Evolutionary conservation across 2,113 vertebrate species (phyloP).

Genomic region (Elgaria multicarinata): DNA sequence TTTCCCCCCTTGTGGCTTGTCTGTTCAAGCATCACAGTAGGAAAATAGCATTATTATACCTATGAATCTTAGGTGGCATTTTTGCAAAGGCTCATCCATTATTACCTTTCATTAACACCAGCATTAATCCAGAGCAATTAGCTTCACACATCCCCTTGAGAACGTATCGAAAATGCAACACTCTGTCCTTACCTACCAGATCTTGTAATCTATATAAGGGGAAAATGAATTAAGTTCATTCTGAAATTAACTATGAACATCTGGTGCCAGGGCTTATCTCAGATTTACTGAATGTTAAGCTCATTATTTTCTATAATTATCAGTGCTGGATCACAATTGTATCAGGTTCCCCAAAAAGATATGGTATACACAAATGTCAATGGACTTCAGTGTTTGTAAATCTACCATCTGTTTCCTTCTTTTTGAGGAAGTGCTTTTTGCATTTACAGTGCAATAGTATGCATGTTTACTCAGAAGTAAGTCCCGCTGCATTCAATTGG

Average conservation of each 20-base stretch:
- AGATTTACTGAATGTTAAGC: neutral
- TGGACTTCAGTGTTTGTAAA: neutral
- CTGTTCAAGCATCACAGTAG: conserved; percentile 29
- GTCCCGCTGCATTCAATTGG: too few species aligned
- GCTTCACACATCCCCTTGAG: neutral
- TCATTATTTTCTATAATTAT: conserved; percentile 29
- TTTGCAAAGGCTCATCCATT: conserved; percentile 43
- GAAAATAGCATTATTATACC: conserved; percentile 35
- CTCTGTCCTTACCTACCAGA: conserved; percentile 21
- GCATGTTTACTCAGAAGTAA: too few species aligned
- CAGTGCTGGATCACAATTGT: neutral
- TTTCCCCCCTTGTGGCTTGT: neutral
- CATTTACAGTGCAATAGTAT: neutral
- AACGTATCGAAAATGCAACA: conserved; percentile 37
- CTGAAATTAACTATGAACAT: neutral
- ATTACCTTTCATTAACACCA: conserved; percentile 42
- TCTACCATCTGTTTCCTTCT: neutral
- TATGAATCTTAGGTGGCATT: conserved; percentile 37
- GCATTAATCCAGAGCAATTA: conserved; percentile 50
- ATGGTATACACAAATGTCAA: neutral
- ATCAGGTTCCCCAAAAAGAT: neutral
- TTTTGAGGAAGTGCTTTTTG: neutral
- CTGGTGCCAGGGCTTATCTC: neutral
- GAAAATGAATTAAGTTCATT: neutral
- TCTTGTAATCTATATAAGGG: neutral